Evolutionary conservation across 2,888 invertebrate genomes (phyloP).

Genomic region (Orthosia cruda): DNA sequence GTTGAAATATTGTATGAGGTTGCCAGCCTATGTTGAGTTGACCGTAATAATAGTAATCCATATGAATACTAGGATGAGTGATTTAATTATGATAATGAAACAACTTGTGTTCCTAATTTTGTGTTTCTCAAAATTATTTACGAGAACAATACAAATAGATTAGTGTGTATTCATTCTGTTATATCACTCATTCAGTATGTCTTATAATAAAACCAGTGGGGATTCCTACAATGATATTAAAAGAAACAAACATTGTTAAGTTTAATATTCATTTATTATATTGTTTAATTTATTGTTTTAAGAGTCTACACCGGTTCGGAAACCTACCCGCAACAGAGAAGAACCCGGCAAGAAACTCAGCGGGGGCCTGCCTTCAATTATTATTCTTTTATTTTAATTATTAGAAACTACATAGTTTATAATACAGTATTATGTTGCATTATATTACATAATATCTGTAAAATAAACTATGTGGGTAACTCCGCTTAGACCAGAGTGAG

Average conservation of each 20-base stretch:
- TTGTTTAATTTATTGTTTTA: constrained; percentile 9
- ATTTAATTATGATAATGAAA: background rate
- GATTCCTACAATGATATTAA: constrained; percentile 17
- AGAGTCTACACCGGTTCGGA: constrained; percentile 56
- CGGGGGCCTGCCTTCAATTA: constrained; percentile 37
- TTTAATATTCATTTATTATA: constrained; percentile 35
- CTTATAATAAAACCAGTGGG: constrained; percentile 28
- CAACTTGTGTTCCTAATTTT: background rate
- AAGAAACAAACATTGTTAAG: constrained; percentile 27
- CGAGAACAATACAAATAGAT: background rate
- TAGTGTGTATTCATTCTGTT: background rate
- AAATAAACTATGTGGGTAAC: constrained; percentile 8
- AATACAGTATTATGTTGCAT: constrained; percentile 1
- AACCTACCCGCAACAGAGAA: constrained; percentile 60
- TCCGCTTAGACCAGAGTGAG: background rate
- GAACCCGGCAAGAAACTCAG: constrained; percentile 65
- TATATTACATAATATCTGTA: background rate
- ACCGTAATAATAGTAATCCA: background rate
- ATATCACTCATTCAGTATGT: background rate
- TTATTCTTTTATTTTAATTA: constrained; percentile 14
- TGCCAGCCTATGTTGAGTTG: background rate
- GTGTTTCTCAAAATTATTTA: background rate
- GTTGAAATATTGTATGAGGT: background rate
- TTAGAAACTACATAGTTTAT: constrained; percentile 13
- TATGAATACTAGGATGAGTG: background rate